A percentile compares a stretch with the other conserved stretches of the same genome.
These are phyloP conservation scores for Rhynchophorus ferrugineus DNA, from an alignment of 1,140 invertebrate species.

Conservation along the genomic window DNA sequence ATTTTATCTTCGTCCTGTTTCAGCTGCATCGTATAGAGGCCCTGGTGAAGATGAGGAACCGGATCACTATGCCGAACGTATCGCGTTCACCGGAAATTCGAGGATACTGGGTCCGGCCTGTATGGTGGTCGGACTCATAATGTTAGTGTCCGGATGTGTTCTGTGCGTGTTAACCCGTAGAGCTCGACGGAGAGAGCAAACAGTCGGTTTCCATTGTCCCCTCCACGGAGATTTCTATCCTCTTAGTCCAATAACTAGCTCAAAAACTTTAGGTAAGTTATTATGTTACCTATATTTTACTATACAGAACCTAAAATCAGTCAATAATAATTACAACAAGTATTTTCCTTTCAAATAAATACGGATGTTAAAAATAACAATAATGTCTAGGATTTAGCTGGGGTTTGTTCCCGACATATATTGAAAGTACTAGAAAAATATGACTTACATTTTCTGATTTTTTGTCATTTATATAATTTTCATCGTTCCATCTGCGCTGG, in stretches of 20 bases:
- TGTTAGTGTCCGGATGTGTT: slow-evolving; percentile 53
- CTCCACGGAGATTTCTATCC: slow-evolving; percentile 72
- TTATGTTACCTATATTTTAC: background rate
- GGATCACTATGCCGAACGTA: slow-evolving; percentile 58
- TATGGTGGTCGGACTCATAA: slow-evolving; percentile 60
- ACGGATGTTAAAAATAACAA: no score
- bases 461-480: no score
- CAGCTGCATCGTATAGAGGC: slow-evolving; percentile 67
- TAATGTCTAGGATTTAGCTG: no score
- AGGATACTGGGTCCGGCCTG: slow-evolving; percentile 63
- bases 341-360: no score
- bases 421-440: no score
- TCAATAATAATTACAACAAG: no score
- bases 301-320: no score
- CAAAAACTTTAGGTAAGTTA: slow-evolving; percentile 37
- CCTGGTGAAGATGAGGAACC: slow-evolving; percentile 60
- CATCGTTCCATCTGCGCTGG: no score
- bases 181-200: slow-evolving; percentile 55
- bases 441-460: no score
- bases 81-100: slow-evolving; percentile 65
- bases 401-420: no score
- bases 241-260: slow-evolving; percentile 52
- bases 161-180: slow-evolving; percentile 58
- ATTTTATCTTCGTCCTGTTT: slow-evolving; percentile 28
- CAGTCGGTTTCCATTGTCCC: slow-evolving; percentile 67